These are phyloP conservation scores for Coregonus clupeaformis DNA, from an alignment of 2,113 vertebrate species.

Conservation along the genomic window DNA sequence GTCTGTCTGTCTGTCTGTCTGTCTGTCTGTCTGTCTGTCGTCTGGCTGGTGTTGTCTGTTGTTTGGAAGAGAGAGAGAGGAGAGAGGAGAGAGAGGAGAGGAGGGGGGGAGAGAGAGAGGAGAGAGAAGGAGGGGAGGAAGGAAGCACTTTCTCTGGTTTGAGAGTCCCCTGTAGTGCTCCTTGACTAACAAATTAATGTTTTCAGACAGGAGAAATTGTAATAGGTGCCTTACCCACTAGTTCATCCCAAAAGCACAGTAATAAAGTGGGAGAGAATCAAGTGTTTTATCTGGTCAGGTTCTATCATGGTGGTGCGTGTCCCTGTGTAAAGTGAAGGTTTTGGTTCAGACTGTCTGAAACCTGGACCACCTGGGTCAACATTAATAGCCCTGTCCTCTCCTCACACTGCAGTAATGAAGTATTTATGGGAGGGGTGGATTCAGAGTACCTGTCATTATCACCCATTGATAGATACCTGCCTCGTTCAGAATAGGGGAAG, in stretches of 20 bases:
- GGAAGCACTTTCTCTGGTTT: background rate
- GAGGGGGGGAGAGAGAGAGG: background rate
- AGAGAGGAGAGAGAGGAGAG: background rate
- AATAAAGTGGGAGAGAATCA: background rate
- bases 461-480: background rate
- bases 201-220: slow-evolving; percentile 6
- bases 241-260: too few relatives aligned
- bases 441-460: slow-evolving; percentile 1
- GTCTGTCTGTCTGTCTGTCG: too few relatives aligned
- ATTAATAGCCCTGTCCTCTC: background rate
- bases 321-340: background rate
- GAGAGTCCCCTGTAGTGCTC: background rate
- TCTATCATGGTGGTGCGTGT: background rate
- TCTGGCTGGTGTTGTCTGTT: too few relatives aligned
- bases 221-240: background rate
- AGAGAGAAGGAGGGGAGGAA: background rate
- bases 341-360: background rate
- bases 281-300: background rate
- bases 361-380: background rate
- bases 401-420: background rate
- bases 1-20: too few relatives aligned
- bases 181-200: background rate
- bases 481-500: background rate
- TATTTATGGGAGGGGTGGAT: background rate
- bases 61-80: too few relatives aligned